Percentiles rank a stretch among this genome's conserved stretches.
Conservation (phyloP, 2,888 invertebrate species). For the Morpho achilles region DNA sequence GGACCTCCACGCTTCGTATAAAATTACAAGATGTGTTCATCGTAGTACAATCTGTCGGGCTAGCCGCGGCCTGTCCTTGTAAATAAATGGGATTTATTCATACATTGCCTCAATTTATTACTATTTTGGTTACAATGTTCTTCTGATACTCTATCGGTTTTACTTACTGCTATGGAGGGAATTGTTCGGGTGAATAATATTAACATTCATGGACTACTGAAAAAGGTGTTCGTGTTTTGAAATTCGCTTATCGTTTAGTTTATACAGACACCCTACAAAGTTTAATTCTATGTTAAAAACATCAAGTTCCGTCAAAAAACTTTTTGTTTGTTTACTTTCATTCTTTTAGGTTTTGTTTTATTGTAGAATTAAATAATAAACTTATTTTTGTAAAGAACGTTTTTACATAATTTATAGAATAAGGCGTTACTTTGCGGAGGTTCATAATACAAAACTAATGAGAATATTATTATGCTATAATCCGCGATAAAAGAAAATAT, state of each 20-base stretch:
- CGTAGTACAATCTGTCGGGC: slow-evolving; percentile 63
- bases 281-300: too few relatives aligned
- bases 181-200: slow-evolving; percentile 1
- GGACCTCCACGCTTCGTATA: slow-evolving; percentile 58
- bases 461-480: too few relatives aligned
- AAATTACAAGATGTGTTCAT: slow-evolving; percentile 74
- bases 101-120: slow-evolving; percentile 61
- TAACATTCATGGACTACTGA: slow-evolving; percentile 5
- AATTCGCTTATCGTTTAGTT: background rate
- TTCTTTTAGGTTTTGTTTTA: too few relatives aligned
- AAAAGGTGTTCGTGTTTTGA: slow-evolving; percentile 1
- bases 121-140: slow-evolving; percentile 60
- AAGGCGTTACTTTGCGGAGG: too few relatives aligned
- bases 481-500: too few relatives aligned
- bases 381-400: too few relatives aligned
- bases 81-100: slow-evolving; percentile 68
- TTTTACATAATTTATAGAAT: too few relatives aligned
- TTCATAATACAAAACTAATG: too few relatives aligned
- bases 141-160: slow-evolving; percentile 39
- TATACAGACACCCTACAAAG: background rate
- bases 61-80: slow-evolving; percentile 42
- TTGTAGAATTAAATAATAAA: too few relatives aligned
- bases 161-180: slow-evolving; percentile 19
- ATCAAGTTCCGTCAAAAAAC: too few relatives aligned
- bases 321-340: too few relatives aligned